phyloP scores from a whole-genome alignment of 2,888 invertebrate species.

The Lobophora halterata region DNA sequence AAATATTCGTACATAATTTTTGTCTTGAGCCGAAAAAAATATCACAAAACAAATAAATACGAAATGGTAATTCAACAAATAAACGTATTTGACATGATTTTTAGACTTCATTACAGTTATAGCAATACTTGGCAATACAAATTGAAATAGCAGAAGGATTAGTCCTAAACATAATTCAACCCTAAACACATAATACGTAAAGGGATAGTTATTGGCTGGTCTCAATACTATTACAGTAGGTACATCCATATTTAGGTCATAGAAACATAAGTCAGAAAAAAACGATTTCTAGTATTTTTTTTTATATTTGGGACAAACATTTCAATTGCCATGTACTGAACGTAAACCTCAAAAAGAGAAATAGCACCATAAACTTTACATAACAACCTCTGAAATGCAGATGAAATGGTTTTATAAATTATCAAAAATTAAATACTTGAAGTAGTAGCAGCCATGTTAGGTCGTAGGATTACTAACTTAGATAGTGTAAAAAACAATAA shows the following conservation, averaged over 20 bases:
- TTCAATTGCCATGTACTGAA: conserved; percentile 3
- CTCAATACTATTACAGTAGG: no score
- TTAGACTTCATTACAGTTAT: no score
- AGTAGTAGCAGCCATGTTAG: conserved; percentile 29
- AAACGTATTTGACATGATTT: no score
- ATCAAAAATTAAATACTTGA: no score
- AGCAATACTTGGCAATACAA: no score
- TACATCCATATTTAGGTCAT: no score
- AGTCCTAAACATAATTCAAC: no score
- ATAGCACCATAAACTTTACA: conserved; percentile 27
- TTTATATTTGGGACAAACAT: conserved; percentile 17
- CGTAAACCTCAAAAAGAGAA: conserved; percentile 27
- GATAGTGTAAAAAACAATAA: conserved; percentile 21
- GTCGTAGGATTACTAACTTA: conserved; percentile 4
- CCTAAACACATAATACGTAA: no score
- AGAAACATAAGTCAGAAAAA: no score
- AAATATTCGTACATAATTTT: conserved; percentile 17
- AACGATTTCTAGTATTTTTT: no score
- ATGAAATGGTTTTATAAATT: conserved; percentile 6
- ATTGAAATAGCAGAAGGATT: no score
- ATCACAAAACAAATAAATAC: conserved; percentile 9
- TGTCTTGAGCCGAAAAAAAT: conserved; percentile 15
- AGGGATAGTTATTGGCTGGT: no score
- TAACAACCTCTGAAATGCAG: conserved; percentile 18
- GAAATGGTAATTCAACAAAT: background rate